These are phyloP conservation scores for Acestrorhynchus altus DNA, from an alignment of 2,797 vertebrate genomes.

Conservation along the genomic window DNA sequence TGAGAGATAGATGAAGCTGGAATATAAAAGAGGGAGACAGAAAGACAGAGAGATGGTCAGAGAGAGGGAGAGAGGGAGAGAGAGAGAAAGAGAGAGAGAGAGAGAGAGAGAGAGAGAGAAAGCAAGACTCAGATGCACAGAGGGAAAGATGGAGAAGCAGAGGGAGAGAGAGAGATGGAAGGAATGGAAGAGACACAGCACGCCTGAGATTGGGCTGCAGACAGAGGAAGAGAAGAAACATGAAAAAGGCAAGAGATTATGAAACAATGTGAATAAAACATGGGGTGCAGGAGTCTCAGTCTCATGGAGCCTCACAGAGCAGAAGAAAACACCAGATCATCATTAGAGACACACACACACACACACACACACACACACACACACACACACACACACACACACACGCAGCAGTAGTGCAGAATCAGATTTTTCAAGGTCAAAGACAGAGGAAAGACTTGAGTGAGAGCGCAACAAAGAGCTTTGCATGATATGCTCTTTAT, in stretches of 20 bases:
- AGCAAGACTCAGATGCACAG: background rate
- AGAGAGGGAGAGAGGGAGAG: background rate
- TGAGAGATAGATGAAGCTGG: background rate
- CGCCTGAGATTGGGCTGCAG: too few relatives aligned
- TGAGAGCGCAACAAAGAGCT: background rate
- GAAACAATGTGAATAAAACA: slow-evolving; percentile 34
- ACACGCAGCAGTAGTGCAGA: slow-evolving; percentile 13
- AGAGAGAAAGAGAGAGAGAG: background rate
- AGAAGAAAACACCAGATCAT: background rate
- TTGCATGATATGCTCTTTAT: too few relatives aligned
- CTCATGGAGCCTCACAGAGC: background rate
- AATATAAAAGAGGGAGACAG: background rate
- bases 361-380: slow-evolving; percentile 18
- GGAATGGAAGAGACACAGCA: background rate
- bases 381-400: slow-evolving; percentile 36
- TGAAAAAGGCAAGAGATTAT: slow-evolving; percentile 3
- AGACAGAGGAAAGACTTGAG: background rate
- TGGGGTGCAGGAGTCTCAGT: background rate
- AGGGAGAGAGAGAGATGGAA: slow-evolving; percentile 1
- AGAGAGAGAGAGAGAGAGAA: background rate
- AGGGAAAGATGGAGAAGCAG: slow-evolving; percentile 5
- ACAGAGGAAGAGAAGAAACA: background rate
- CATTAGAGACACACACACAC: slow-evolving; percentile 9
- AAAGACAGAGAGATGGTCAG: background rate
- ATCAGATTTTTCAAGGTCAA: slow-evolving; percentile 5